Evolutionary conservation across 2,888 invertebrate genomes (phyloP).

Genomic region (Vanessa cardui): DNA sequence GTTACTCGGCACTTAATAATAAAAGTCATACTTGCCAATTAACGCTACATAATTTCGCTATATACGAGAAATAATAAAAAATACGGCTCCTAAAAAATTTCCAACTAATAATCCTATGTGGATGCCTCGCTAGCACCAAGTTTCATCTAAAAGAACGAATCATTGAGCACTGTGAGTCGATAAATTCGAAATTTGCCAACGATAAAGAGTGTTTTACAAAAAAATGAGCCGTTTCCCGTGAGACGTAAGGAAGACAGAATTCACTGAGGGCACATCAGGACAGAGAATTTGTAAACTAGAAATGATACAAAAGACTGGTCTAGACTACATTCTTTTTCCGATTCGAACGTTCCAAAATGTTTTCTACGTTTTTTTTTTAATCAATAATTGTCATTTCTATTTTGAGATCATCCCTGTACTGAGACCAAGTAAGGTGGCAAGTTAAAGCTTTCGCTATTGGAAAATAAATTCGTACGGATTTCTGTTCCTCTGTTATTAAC

Average conservation of each 20-base stretch:
- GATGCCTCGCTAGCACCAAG: conserved; percentile 41
- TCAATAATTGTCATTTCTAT: conserved; percentile 2
- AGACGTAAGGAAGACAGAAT: conserved; percentile 28
- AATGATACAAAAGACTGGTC: neutral
- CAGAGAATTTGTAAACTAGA: conserved; percentile 1
- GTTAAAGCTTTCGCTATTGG: conserved; percentile 7
- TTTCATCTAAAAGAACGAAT: conserved; percentile 15
- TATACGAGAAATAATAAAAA: conserved; percentile 25
- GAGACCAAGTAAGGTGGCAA: conserved; percentile 12
- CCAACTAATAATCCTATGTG: conserved; percentile 35
- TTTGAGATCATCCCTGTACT: conserved; percentile 8
- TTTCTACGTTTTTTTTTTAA: too few relatives aligned
- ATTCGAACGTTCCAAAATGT: too few relatives aligned
- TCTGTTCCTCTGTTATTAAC: neutral
- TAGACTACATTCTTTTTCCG: too few relatives aligned
- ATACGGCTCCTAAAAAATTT: conserved; percentile 23
- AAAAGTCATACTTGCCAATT: conserved; percentile 25
- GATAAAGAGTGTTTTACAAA: conserved; percentile 34
- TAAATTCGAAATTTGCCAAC: conserved; percentile 13
- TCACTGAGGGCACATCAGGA: conserved; percentile 11
- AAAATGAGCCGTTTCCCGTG: conserved; percentile 38
- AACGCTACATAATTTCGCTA: conserved; percentile 27
- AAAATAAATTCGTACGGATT: conserved; percentile 36
- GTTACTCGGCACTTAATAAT: conserved; percentile 13
- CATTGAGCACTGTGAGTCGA: conserved; percentile 17